Evolutionary conservation across 1,140 invertebrate species (phyloP), one percentile per base, ranked within the genome.

Genomic region (Saccostrea glomerata): DNA sequence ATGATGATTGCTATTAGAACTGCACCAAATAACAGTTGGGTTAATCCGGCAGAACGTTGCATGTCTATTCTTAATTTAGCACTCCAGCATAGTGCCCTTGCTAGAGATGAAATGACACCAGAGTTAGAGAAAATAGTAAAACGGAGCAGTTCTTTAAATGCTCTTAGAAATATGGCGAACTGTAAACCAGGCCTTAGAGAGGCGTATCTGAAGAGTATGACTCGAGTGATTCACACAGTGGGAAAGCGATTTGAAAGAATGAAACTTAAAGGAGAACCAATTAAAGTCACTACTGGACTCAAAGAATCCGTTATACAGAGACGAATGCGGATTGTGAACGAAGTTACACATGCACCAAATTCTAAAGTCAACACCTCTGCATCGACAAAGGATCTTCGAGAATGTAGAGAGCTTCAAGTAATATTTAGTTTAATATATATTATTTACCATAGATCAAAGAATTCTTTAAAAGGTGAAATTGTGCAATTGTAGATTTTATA

Each of bases 1-100:
- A 66, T 83, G 54, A 3, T 90, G 2, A 20, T 82, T 36, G 88
- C 85, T 11, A 85, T 87, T 56, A 60, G 88, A 40, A 90, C 89
- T 58, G 58, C 88, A 47, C 88, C 88, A n/a, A 70, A 87, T 13
- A 40, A 89, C 30, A 84, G 77, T n/a, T 87, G 85, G 86, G 36
- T 55, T 23, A 89, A 87, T 87, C 88, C 88, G 15, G 85, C 66
- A n/a, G 88, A 89, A 84, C 36, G 88, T 0, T 88, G 88, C 17
- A 89, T 89, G 88, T 58, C 40, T 30, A 87, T 89, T n/a, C 54
- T 89, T 25, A 89, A 89, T 83, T 40, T 83, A 30, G 82, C 82
- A 30, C 36, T 83, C 12, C 82, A 83, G 30, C 82, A 83, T 54
- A n/a, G 25, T 30, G 25, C 82, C 4, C 40, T 83, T 30, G 82